Evolutionary conservation across 2,113 vertebrate species (phyloP).

Genomic region (Salminus brasiliensis): DNA sequence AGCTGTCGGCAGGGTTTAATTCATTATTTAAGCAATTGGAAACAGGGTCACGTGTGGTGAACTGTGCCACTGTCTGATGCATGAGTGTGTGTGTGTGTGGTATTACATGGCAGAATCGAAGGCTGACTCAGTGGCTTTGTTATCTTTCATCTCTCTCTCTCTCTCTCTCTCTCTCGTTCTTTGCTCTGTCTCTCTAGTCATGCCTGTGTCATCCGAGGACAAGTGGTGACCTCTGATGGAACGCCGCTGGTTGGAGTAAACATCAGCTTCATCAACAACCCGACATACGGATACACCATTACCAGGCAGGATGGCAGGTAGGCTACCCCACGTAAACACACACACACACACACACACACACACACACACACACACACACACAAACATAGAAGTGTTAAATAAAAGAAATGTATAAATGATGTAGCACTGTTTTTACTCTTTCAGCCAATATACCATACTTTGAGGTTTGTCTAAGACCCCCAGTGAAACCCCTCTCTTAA

Average conservation of each 20-base stretch:
- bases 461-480: not conserved
- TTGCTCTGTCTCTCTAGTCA: conserved; percentile 78
- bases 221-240: conserved; percentile 94
- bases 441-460: too few species aligned
- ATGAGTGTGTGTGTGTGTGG: not conserved
- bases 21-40: conserved; percentile 50
- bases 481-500: too few species aligned
- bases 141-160: not conserved
- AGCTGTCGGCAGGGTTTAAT: conserved; percentile 54
- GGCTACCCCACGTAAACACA: conserved; percentile 41
- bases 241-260: conserved; percentile 98
- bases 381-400: not conserved
- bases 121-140: not conserved
- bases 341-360: not conserved
- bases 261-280: conserved; percentile 94
- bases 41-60: conserved; percentile 20
- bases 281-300: conserved; percentile 91
- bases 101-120: not conserved
- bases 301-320: conserved; percentile 97
- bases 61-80: conserved; percentile 16
- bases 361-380: too few species aligned
- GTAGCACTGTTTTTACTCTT: not conserved
- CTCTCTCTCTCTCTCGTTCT: conserved; percentile 27
- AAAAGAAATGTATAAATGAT: not conserved
- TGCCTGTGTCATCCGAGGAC: conserved; percentile 94